Evolutionary conservation across 2,113 vertebrate species (phyloP), one percentile per base, ranked within the genome.

Genomic region (Barbus barbus): DNA sequence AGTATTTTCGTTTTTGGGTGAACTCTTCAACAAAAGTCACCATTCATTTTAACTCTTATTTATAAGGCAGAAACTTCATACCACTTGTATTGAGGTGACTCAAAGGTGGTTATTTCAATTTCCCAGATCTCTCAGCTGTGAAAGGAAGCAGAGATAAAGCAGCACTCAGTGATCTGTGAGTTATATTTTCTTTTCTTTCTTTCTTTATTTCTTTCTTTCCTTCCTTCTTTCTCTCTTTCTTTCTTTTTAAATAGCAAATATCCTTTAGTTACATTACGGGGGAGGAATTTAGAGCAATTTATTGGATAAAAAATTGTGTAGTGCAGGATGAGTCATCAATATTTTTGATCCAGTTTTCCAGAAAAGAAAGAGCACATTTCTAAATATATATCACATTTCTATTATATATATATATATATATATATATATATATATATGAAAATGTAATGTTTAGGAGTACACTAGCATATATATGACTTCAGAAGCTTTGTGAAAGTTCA

Each of bases 101-200:
- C 63, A 65, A 33, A 33, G n/a, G 38, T 73, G 41, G n/a, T 44
- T n/a, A n/a, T 24, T 73, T 46, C 71, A 46, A 16, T 46, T 26
- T 73, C 22, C 41, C 12, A 26, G n/a, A 26, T n/a, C 46, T 73
- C 71, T 73, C 71, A 44, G 11, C 71, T 46, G 71, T 73, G 41
- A 73, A n/a, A n/a, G n/a, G n/a, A n/a, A 46, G 41, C 41, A 20
- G 63, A 73, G 38, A 73, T 73, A 73, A 26, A 73, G 71, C 14
- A 73, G 41, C 24, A 46, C 41, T 14, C 71, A 73, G 38, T 26
- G n/a, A 41, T 71, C 24, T 26, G n/a, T n/a, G 38, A 41, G 46
- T 48, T 48, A 1, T 48, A n/a, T n/a, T n/a, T n/a, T n/a, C n/a
- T n/a, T 9, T 24, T n/a, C 22, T 58, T 58, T 60, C n/a, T 12